phyloP scores from a whole-genome alignment of 2,113 vertebrate species.

The Andinoacara biseriatus region DNA sequence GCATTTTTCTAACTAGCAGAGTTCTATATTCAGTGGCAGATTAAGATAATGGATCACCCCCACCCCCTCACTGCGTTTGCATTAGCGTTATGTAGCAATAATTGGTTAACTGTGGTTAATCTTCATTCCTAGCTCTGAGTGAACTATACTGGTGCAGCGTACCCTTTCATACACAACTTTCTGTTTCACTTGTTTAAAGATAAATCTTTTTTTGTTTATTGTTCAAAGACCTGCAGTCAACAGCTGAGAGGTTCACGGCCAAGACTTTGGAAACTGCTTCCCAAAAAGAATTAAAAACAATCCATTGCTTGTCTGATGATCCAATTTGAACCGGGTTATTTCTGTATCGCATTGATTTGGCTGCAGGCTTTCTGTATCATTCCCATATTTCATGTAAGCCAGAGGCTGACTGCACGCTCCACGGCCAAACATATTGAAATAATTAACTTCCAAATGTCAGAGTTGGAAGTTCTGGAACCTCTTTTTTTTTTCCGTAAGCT shows the following conservation, averaged over 20 bases:
- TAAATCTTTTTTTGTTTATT: not conserved
- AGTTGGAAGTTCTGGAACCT: not conserved
- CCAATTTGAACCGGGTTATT: conserved; percentile 34
- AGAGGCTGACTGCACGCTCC: not conserved
- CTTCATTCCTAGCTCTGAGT: not conserved
- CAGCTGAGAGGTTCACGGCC: conserved; percentile 12
- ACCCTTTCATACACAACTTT: not conserved
- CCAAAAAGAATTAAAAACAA: not conserved
- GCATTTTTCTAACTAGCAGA: not conserved
- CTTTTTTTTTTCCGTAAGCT: not conserved
- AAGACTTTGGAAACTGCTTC: not conserved
- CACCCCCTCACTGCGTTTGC: not conserved
- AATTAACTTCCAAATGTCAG: conserved; percentile 43
- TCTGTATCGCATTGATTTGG: conserved; percentile 28
- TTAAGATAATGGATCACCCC: not conserved
- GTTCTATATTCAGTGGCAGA: not conserved
- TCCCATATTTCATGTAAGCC: conserved; percentile 29
- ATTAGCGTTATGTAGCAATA: not conserved
- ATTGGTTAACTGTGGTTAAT: not conserved
- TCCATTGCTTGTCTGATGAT: conserved; percentile 7
- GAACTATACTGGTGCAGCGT: not conserved
- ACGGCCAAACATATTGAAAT: conserved; percentile 22
- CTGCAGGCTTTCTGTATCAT: conserved; percentile 10
- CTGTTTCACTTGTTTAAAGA: not conserved
- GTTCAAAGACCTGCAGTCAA: not conserved